Conservation (phyloP, 2,888 invertebrate species). For the Caenorhabditis angaria region DNA sequence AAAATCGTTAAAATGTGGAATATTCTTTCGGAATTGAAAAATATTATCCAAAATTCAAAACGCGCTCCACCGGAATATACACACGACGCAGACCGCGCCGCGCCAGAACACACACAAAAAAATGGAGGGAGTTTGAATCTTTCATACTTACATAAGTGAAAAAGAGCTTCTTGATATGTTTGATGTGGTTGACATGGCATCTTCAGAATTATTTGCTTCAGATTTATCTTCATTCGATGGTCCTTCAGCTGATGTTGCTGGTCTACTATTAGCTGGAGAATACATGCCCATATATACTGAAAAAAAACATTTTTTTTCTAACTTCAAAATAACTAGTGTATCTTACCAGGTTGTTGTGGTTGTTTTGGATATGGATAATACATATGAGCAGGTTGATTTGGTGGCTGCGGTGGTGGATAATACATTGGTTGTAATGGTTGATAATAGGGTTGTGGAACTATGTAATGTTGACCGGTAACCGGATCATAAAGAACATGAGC, state of each 20-base stretch:
- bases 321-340: not conserved
- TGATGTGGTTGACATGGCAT: conserved; percentile 36
- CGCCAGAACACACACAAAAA: too few species aligned
- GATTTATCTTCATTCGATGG: not conserved
- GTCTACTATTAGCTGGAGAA: not conserved
- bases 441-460: conserved; percentile 52
- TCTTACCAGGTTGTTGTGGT: not conserved
- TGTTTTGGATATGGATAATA: conserved; percentile 42
- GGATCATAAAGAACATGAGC: conserved; percentile 55
- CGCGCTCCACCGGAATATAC: too few species aligned
- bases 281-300: conserved; percentile 29
- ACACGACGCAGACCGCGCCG: too few species aligned
- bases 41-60: too few species aligned
- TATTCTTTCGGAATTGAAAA: too few species aligned
- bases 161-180: conserved; percentile 43
- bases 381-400: conserved; percentile 25
- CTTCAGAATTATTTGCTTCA: conserved; percentile 20
- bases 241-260: not conserved
- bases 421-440: conserved; percentile 51
- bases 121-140: too few species aligned
- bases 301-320: not conserved
- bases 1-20: too few species aligned
- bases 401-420: conserved; percentile 49
- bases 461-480: conserved; percentile 55
- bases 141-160: conserved; percentile 7